phyloP scores from a whole-genome alignment of 2,113 vertebrate species.

The Aspiorhynchus laticeps region DNA sequence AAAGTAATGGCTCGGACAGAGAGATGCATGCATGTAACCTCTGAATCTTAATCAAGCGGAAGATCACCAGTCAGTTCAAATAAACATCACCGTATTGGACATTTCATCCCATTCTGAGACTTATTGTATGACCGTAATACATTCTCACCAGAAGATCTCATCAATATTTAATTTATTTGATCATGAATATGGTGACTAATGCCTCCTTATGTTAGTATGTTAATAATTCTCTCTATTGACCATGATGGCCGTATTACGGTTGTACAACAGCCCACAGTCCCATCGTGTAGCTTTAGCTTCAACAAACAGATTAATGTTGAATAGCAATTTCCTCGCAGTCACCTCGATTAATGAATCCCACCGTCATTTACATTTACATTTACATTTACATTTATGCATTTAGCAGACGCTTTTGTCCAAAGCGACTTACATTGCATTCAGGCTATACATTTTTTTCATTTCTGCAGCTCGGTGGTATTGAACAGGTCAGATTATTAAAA shows the following conservation, averaged over 20 bases:
- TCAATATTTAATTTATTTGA: conserved; percentile 16
- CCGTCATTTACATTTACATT: too few species aligned
- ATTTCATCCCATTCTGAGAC: neutral
- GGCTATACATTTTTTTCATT: too few species aligned
- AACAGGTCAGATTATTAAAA: conserved; percentile 73
- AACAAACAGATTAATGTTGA: conserved; percentile 67
- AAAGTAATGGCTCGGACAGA: conserved; percentile 19
- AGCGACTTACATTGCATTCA: too few species aligned
- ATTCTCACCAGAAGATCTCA: conserved; percentile 3
- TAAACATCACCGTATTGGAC: neutral
- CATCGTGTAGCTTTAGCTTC: conserved; percentile 39
- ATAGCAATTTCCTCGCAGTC: conserved; percentile 58
- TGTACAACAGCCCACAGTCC: conserved; percentile 23
- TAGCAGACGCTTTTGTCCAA: too few species aligned
- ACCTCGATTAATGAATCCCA: conserved; percentile 68
- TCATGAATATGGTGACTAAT: conserved; percentile 19
- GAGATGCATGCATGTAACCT: conserved; percentile 3
- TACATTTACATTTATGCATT: too few species aligned
- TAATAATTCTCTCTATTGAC: neutral
- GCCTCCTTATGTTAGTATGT: conserved; percentile 6
- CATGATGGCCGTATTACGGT: conserved; percentile 7
- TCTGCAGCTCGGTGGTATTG: conserved; percentile 61
- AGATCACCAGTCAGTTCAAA: conserved; percentile 18
- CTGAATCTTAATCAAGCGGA: conserved; percentile 18
- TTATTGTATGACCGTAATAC: neutral